phyloP scores from a whole-genome alignment of 92 coral and sea anemone genomes.

The Zoanthus solanderi region DNA sequence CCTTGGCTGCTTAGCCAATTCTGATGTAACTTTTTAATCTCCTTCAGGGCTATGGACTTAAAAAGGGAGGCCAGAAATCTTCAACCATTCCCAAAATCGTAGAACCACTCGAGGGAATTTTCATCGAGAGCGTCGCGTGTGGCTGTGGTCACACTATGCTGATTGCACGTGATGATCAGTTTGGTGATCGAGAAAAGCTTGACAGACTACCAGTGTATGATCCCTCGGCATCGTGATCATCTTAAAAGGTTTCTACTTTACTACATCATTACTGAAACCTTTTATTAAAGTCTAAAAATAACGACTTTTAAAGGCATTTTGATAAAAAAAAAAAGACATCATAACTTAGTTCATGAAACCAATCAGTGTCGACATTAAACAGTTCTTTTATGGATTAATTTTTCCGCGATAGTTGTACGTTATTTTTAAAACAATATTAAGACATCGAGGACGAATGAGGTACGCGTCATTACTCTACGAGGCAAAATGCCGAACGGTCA shows the following conservation, averaged over 20 bases:
- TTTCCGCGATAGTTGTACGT: no score
- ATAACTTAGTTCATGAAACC: no score
- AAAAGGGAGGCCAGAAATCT: slow-evolving; percentile 84
- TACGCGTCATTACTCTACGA: no score
- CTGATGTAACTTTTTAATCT: not conserved
- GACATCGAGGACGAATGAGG: no score
- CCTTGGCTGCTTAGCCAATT: not conserved
- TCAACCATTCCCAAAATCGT: slow-evolving; percentile 87
- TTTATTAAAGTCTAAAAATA: no score
- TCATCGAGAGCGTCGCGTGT: slow-evolving; percentile 78
- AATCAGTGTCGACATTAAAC: no score
- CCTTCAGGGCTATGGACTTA: slow-evolving; percentile 75
- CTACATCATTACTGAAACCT: not conserved
- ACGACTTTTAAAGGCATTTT: no score
- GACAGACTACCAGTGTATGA: slow-evolving; percentile 80
- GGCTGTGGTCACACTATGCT: slow-evolving; percentile 84
- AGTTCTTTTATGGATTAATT: no score
- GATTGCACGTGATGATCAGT: slow-evolving; percentile 81
- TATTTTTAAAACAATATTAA: no score
- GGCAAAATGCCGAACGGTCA: no score
- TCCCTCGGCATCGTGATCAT: slow-evolving; percentile 57
- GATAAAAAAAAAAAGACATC: no score
- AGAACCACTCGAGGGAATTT: slow-evolving; percentile 86
- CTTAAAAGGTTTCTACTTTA: not conserved
- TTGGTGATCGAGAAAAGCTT: slow-evolving; percentile 70